Evolutionary conservation across 2,888 invertebrate species (phyloP).

Genomic region (Hypsopygia costalis): DNA sequence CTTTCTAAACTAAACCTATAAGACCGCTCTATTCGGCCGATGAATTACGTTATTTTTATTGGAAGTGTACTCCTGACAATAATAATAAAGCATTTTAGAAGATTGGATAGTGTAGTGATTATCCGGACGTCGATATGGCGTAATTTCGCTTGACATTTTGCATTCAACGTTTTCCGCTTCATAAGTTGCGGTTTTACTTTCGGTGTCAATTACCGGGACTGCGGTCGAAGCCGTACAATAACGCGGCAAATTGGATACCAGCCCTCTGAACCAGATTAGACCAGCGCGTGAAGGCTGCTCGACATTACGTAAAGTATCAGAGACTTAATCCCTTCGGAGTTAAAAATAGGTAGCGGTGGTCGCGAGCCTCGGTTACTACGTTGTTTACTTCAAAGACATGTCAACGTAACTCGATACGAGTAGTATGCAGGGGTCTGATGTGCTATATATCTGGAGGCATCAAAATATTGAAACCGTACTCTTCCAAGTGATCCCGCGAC

Average conservation of each 20-base stretch:
- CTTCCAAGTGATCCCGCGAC: slow-evolving; percentile 56
- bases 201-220: slow-evolving; percentile 68
- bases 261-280: slow-evolving; percentile 65
- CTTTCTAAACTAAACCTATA: slow-evolving; percentile 77
- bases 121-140: slow-evolving; percentile 42
- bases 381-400: slow-evolving; percentile 27
- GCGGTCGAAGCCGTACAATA: slow-evolving; percentile 69
- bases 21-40: slow-evolving; percentile 56
- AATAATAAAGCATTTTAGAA: slow-evolving; percentile 61
- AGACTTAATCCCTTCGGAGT: slow-evolving; percentile 35
- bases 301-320: slow-evolving; percentile 46
- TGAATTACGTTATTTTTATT: slow-evolving; percentile 73
- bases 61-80: slow-evolving; percentile 47
- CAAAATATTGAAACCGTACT: slow-evolving; percentile 73
- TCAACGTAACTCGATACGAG: slow-evolving; percentile 28
- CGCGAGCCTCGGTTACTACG: slow-evolving; percentile 25
- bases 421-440: slow-evolving; percentile 32
- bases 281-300: slow-evolving; percentile 57
- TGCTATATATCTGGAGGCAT: slow-evolving; percentile 36
- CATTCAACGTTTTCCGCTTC: slow-evolving; percentile 50
- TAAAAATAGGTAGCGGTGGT: slow-evolving; percentile 52
- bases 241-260: slow-evolving; percentile 70
- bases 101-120: slow-evolving; percentile 48
- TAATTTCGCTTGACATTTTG: slow-evolving; percentile 49
- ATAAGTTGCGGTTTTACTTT: slow-evolving; percentile 61